Evolutionary conservation across 2,888 invertebrate species (phyloP).

Genomic region (Acanthoscelides obtectus): DNA sequence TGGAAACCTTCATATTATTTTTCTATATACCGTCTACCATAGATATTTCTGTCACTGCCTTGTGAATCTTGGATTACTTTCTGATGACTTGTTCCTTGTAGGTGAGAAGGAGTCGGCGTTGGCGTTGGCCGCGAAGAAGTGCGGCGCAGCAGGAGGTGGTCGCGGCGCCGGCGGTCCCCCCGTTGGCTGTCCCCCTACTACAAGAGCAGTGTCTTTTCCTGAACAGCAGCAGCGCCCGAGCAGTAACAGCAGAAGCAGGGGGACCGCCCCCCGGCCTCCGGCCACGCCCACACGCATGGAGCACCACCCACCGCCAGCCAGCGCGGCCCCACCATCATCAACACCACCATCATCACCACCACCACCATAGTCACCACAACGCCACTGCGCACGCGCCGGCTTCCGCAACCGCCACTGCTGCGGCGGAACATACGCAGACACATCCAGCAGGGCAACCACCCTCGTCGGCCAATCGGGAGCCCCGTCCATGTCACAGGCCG

Average conservation of each 20-base stretch:
- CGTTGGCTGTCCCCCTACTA: slow-evolving; percentile 23
- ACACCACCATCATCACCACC: not conserved
- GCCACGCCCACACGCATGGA: slow-evolving; percentile 62
- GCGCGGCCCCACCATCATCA: not conserved
- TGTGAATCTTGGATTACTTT: too few species aligned
- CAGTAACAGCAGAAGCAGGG: too few species aligned
- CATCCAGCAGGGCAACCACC: too few species aligned
- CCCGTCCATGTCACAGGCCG: slow-evolving; percentile 63
- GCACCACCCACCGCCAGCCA: slow-evolving; percentile 56
- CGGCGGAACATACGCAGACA: not conserved
- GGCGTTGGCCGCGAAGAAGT: not conserved
- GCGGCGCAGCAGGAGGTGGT: slow-evolving; percentile 20
- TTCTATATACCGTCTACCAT: too few species aligned
- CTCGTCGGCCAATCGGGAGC: slow-evolving; percentile 42
- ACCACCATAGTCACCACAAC: not conserved
- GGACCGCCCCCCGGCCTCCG: slow-evolving; percentile 50
- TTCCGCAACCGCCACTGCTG: not conserved
- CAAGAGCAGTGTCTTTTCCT: not conserved
- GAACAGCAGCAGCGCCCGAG: not conserved
- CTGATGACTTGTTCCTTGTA: not conserved
- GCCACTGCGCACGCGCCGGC: not conserved
- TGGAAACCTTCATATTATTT: too few species aligned
- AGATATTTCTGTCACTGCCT: too few species aligned
- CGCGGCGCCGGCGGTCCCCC: slow-evolving; percentile 33
- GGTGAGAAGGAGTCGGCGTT: not conserved